Evolutionary conservation across 2,888 invertebrate genomes (phyloP).

Genomic region (Pachydiplax longipennis): DNA sequence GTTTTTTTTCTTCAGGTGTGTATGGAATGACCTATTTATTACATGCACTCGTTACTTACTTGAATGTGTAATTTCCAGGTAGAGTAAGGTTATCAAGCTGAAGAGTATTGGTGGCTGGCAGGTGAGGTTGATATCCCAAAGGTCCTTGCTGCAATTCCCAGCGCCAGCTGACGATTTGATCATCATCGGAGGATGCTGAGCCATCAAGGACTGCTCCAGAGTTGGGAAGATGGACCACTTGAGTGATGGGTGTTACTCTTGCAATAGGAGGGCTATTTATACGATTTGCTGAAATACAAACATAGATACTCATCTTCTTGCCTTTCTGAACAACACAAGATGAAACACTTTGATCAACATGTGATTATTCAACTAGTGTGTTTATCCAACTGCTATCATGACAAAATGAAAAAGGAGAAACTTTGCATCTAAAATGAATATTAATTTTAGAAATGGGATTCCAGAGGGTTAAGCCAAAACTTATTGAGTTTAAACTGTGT

Average conservation of each 20-base stretch:
- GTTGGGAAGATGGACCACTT: constrained; percentile 88
- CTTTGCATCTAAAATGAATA: too few relatives aligned
- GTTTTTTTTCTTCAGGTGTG: too few relatives aligned
- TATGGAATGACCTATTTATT: too few relatives aligned
- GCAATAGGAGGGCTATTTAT: constrained; percentile 85
- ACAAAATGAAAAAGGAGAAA: too few relatives aligned
- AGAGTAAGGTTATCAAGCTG: constrained; percentile 82
- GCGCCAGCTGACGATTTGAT: constrained; percentile 84
- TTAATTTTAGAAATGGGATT: too few relatives aligned
- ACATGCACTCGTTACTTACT: constrained; percentile 57
- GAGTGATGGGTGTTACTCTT: constrained; percentile 83
- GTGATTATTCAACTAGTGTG: too few relatives aligned
- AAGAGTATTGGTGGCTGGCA: constrained; percentile 81
- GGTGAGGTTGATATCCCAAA: constrained; percentile 80
- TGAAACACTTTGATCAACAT: too few relatives aligned
- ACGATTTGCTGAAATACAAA: constrained; percentile 68
- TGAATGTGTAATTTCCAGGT: constrained; percentile 90
- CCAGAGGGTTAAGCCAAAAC: too few relatives aligned
- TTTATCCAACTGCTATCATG: neutral
- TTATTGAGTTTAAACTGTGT: too few relatives aligned
- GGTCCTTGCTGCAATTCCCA: constrained; percentile 94
- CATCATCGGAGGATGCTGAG: constrained; percentile 78
- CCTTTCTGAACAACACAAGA: too few relatives aligned
- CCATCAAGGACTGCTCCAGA: constrained; percentile 90
- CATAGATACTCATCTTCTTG: neutral